These are phyloP conservation scores for Centruroides vittatus DNA, from an alignment of 1,140 invertebrate genomes.

Conservation along the genomic window DNA sequence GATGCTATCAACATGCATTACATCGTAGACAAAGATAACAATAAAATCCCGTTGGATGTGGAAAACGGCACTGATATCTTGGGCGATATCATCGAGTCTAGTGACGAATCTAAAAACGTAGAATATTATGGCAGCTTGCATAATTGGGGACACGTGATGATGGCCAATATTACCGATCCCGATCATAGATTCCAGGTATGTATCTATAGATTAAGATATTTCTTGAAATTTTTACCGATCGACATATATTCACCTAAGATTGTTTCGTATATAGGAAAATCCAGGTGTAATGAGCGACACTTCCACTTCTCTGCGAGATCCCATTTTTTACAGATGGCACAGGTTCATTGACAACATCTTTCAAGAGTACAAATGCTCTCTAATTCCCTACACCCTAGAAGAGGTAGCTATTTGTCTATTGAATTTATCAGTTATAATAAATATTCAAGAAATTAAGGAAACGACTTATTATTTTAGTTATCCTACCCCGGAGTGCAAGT, in stretches of 20 bases:
- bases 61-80: conserved; percentile 33
- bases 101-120: conserved; percentile 31
- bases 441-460: too few relatives aligned
- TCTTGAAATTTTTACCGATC: too few relatives aligned
- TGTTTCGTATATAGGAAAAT: conserved; percentile 11
- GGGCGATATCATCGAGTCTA: conserved; percentile 38
- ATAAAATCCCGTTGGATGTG: background rate
- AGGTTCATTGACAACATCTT: conserved; percentile 42
- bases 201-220: background rate
- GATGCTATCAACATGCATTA: conserved; percentile 5
- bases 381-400: conserved; percentile 19
- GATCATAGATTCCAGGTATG: conserved; percentile 16
- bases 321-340: conserved; percentile 46
- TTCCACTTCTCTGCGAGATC: conserved; percentile 40
- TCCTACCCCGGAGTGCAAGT: too few relatives aligned
- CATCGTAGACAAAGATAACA: background rate
- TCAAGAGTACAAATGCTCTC: conserved; percentile 28
- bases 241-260: too few relatives aligned
- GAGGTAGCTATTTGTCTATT: background rate
- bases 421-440: too few relatives aligned
- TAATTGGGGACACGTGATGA: conserved; percentile 20
- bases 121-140: conserved; percentile 31
- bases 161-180: conserved; percentile 19
- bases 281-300: conserved; percentile 38
- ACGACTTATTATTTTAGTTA: too few relatives aligned